Evolutionary conservation across 2,113 vertebrate species (phyloP), one percentile per base, ranked within the genome.

Genomic region (Catharus minimus): DNA sequence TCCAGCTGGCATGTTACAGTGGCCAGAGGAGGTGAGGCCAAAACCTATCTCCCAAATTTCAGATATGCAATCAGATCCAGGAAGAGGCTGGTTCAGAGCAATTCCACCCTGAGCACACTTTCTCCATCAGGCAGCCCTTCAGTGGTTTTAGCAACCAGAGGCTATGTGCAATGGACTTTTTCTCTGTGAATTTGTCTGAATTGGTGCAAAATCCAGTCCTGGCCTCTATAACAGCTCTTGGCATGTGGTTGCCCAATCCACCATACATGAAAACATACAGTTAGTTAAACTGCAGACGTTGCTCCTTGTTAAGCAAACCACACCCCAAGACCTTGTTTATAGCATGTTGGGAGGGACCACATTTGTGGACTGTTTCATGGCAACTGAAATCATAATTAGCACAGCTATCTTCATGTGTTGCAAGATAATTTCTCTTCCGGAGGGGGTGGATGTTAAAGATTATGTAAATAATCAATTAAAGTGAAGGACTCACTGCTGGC

Each of bases 301-400:
- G 46, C 50, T 85, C 26, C 23, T 13, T 85, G 28, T 64, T 50
- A 66, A 84, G 66, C 71, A 72, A 85, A 76, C 87, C 89, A 55
- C 84, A 82, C 84, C 92, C 55, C 32, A 61, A 61, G 62, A 47
- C 47, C 43, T 87, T 91, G 87, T 92, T 92, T 87, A 65, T 89
- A 72, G 41, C 33, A 52, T 3, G 5, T n/a, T 30, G 69, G 86
- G 90, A 89, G 77, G 58, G n/a, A 66, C 62, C 16, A 15, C 50
- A 21, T 78, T 90, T 92, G 69, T 62, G 52, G 47, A 36, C 69
- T 86, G 92, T 95, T 89, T 92, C 83, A 74, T 69, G 89, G 89
- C 86, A 95, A 88, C 88, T 84, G 38, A 94, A 92, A 84, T 89
- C 33, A 8, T 91, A 91, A 89, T 94, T 93, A 87, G 58, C 58